Base-by-base conservation (phyloP, 2,113 vertebrate species). In the Platysteira castanea region DNA sequence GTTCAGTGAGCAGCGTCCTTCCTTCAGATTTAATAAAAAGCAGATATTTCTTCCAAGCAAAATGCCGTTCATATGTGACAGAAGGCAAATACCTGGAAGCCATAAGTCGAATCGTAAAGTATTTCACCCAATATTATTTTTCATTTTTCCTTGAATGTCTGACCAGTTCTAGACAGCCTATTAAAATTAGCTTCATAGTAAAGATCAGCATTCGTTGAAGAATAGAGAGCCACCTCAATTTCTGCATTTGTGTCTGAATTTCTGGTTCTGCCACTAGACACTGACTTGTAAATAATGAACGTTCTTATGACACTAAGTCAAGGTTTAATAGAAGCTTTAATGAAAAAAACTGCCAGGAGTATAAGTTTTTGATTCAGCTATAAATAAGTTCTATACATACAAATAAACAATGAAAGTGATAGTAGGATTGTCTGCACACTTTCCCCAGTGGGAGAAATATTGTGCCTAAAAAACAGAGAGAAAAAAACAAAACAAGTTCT, bases 401-500 rank as follows among this genome's bases (percentile, higher is more conserved):
- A 87, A 90, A 80, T 50, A 91, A 91, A 54, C 30, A 83, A 24
- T 63, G 33, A 53, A 74, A 75, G 21, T 31, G 27, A 52, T 41
- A 22, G 63, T 52, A 65, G 50, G 18, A 35, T 93, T 90, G 27
- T 90, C 75, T 88, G 44, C 13, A 31, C 14, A 8, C 22, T 68
- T 71, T 65, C 46, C 78, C 78, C 57, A 46, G 27, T 42, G 82
- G 68, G 57, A 94, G 35, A 60, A 89, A 60, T 27, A 15, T n/a
- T 84, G 18, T 90, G 59, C 16, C 78, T 87, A 54, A 71, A 89
- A 96, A 95, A 68, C 56, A 85, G 77, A 89, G 75, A 44, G 70
- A 84, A 90, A 52, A 52, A 80, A 69, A 78, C 86, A 59, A 94
- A 90, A 97, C 50, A 95, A 87, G 84, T 85, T 87, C 79, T 87